Base-by-base conservation (phyloP, 2,797 vertebrate genomes). In the Babyrousa celebensis region DNA sequence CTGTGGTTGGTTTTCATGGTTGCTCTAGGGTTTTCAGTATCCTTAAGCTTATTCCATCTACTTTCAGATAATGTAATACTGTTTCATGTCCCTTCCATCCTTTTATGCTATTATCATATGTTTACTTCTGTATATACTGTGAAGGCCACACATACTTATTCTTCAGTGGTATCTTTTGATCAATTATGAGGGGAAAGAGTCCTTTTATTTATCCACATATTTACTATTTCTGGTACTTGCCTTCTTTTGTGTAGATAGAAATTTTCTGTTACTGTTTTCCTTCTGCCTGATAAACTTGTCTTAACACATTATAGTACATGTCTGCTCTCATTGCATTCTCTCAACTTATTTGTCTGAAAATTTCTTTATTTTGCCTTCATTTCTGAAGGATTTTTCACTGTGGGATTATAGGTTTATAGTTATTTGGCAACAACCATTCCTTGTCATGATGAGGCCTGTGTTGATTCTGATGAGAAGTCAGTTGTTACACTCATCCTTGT, bases 381-480 rank as follows among this genome's bases (percentile, higher is more conserved):
- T 94, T 58, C 52, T 85, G 40, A 82, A 85, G 56, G 40, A 12
- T 70, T 65, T 27, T 85, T 95, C 21, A 36, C n/a, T 79, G 11
- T 48, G 36, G 29, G 27, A 27, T 72, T 36, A 54, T 4, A 48
- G n/a, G 21, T 25, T 20, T 43, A 15, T 18, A 25, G 62, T 40
- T 36, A 15, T 56, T 74, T 71, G 63, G 58, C 52, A 77, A 29
- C 16, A 84, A 48, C 20, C 11, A 29, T 27, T 20, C 40, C n/a
- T 32, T 72, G 11, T 62, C 27, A 43, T 43, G 32, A 43, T 43
- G 32, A 27, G 16, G 9, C 25, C 68, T 40, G 1, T 6, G 21
- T 16, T 63, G 56, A 48, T 65, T 85, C 21, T 68, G n/a, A 63
- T 21, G 21, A 71, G 77, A 58, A 72, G 14, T 84, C 40, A 43